Conservation (phyloP, 2,797 vertebrate species). For the Phylloscopus collybita region DNA sequence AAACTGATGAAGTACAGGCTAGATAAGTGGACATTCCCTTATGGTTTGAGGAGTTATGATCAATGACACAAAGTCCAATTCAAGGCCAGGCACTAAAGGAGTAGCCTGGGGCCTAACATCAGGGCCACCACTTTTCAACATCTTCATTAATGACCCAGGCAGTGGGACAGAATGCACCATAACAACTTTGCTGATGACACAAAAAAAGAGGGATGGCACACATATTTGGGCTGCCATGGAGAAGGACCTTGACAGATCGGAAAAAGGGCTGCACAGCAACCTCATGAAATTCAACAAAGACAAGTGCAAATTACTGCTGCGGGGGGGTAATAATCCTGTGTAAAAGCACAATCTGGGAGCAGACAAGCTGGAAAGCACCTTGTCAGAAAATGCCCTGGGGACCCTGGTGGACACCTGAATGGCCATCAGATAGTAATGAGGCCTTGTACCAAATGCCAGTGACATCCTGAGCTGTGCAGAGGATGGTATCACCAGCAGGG, state of each 20-base stretch:
- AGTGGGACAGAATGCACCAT: neutral
- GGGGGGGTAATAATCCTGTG: neutral
- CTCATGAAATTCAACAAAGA: neutral
- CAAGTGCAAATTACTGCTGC: neutral
- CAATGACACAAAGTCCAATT: neutral
- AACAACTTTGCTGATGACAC: neutral
- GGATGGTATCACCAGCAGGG: accelerated
- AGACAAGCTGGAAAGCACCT: neutral
- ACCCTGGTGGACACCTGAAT: neutral
- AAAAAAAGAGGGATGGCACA: neutral
- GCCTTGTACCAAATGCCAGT: neutral
- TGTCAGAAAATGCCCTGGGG: neutral
- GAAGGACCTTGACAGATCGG: neutral
- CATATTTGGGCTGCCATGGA: neutral
- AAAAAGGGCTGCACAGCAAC: neutral
- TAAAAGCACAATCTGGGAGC: neutral
- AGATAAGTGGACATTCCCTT: neutral
- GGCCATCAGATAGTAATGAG: neutral
- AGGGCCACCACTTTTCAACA: neutral
- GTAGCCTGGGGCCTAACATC: neutral
- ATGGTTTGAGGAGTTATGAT: neutral
- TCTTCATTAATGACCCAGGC: neutral
- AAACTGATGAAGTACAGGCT: neutral
- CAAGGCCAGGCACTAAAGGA: neutral
- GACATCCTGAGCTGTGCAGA: neutral